Percentiles rank a stretch among this genome's conserved stretches.
Evolutionary conservation across 1,140 invertebrate genomes (phyloP).

Genomic region (Halictus rubicundus): DNA sequence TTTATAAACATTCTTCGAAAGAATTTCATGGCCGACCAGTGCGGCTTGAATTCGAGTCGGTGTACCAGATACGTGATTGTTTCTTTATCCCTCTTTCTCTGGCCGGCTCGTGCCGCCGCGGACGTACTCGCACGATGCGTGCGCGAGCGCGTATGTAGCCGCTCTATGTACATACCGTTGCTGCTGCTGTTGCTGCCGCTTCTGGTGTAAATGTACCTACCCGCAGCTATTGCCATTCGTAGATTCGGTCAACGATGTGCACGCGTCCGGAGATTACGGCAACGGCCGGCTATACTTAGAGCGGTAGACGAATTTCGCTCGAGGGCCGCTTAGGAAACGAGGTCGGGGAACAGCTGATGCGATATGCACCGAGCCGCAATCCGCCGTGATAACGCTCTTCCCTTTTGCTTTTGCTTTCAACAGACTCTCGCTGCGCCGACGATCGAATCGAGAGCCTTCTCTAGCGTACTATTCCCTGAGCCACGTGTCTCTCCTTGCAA

Average conservation of each 20-base stretch:
- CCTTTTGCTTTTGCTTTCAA: conserved; percentile 10
- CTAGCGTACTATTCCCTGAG: too few species aligned
- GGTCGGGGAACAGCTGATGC: conserved; percentile 69
- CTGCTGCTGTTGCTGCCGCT: too few species aligned
- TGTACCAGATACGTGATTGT: conserved; percentile 26
- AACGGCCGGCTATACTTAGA: conserved; percentile 70
- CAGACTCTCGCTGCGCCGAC: too few species aligned
- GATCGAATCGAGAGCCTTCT: too few species aligned
- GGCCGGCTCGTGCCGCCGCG: neutral
- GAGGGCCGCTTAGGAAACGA: conserved; percentile 69
- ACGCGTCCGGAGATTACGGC: conserved; percentile 60
- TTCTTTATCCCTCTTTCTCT: conserved; percentile 43
- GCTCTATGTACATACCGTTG: too few species aligned
- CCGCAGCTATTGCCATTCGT: conserved; percentile 32
- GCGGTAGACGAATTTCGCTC: conserved; percentile 69
- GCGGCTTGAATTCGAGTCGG: conserved; percentile 40
- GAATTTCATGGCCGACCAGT: conserved; percentile 46
- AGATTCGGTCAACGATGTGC: conserved; percentile 48
- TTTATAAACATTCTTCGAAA: conserved; percentile 44
- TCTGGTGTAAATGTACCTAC: neutral
- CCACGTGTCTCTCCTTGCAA: too few species aligned
- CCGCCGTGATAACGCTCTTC: conserved; percentile 30
- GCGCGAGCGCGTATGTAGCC: too few species aligned
- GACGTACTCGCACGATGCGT: neutral
- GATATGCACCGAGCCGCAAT: conserved; percentile 25